These are phyloP conservation scores for Isurus oxyrinchus DNA, from an alignment of 2,113 vertebrate species.

Conservation along the genomic window DNA sequence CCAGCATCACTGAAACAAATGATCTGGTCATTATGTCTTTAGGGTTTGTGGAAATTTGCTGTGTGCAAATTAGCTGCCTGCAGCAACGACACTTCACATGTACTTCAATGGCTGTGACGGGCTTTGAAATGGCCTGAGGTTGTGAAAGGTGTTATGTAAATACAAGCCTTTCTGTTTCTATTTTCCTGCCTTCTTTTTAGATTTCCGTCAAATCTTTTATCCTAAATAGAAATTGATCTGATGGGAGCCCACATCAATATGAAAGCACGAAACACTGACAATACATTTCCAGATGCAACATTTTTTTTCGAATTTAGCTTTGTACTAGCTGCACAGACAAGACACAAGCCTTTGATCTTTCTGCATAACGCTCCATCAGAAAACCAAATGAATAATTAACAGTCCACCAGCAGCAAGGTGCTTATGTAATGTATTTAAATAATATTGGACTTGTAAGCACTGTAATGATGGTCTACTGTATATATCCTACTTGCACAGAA, in stretches of 20 bases:
- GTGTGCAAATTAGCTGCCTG: background rate
- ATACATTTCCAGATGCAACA: background rate
- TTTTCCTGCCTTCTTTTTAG: background rate
- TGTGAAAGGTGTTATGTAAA: no score
- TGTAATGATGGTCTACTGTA: background rate
- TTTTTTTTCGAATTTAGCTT: background rate
- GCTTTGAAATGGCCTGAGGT: no score
- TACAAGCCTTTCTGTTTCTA: no score
- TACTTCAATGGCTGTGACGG: no score
- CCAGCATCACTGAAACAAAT: no score
- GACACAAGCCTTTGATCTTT: background rate
- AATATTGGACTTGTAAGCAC: background rate
- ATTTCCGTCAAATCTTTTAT: background rate
- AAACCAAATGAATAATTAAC: constrained; percentile 6
- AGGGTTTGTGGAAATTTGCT: background rate
- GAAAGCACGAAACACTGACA: background rate
- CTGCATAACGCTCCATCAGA: background rate
- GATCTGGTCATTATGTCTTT: background rate
- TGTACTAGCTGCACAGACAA: background rate
- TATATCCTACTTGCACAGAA: background rate
- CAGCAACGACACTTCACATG: background rate
- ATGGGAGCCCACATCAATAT: background rate
- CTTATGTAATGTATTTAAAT: background rate
- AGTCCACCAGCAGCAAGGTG: background rate
- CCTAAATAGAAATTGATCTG: background rate